Evolutionary conservation across 2,888 invertebrate genomes (phyloP).

Genomic region (Salticus scenicus): DNA sequence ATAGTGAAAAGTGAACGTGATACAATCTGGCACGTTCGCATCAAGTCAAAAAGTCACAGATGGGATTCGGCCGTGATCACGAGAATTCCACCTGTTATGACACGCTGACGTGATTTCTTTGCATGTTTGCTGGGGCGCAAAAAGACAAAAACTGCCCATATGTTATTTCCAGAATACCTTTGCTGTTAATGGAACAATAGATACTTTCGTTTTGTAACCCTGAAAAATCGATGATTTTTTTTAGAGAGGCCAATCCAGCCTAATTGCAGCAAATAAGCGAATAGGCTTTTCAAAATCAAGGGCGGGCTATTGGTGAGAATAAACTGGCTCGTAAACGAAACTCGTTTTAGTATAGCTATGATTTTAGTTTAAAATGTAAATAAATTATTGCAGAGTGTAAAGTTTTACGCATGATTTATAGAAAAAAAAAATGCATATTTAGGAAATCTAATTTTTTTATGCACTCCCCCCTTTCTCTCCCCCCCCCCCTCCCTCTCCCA

Average conservation of each 20-base stretch:
- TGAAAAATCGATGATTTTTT: not conserved
- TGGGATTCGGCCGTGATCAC: not conserved
- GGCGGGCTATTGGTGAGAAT: no score
- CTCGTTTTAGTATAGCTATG: no score
- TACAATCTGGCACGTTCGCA: not conserved
- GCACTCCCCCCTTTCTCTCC: no score
- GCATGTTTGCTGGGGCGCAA: not conserved
- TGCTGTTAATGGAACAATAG: no score
- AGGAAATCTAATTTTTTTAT: no score
- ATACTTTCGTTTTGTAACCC: not conserved
- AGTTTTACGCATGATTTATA: no score
- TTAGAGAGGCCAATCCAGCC: not conserved
- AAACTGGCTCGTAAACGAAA: no score
- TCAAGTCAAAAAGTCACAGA: constrained; percentile 8
- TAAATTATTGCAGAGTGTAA: no score
- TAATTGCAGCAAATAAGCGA: not conserved
- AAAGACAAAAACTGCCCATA: not conserved
- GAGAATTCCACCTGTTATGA: not conserved
- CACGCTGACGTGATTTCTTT: not conserved
- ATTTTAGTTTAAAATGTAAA: no score
- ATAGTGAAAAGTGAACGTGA: not conserved
- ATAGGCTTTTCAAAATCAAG: no score
- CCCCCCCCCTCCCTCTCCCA: no score
- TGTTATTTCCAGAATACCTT: not conserved
- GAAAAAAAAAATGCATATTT: no score